A percentile compares a stretch with the other conserved stretches of the same genome.
Evolutionary conservation across 2,797 vertebrate genomes (phyloP).

Genomic region (Odontamblyopus lacepedii): DNA sequence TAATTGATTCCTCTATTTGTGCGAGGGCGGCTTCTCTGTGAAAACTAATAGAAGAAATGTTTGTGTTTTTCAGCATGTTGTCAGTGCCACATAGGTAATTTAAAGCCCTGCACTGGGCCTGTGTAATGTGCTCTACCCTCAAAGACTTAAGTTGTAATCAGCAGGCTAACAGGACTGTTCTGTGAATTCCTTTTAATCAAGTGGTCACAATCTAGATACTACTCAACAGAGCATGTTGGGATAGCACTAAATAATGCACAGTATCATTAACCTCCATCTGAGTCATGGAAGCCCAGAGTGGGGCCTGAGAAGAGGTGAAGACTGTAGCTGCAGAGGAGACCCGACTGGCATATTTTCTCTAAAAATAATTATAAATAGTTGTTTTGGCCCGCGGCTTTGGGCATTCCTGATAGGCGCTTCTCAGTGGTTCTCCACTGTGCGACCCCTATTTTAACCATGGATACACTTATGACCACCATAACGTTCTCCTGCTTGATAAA

Average conservation of each 20-base stretch:
- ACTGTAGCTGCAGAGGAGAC: too few relatives aligned
- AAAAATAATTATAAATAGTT: too few relatives aligned
- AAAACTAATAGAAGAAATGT: constrained; percentile 20
- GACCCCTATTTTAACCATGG: too few relatives aligned
- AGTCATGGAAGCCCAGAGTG: too few relatives aligned
- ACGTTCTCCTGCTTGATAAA: too few relatives aligned
- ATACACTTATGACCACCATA: too few relatives aligned
- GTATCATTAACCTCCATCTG: not conserved
- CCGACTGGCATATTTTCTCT: too few relatives aligned
- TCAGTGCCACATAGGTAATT: constrained; percentile 11
- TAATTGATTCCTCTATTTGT: constrained; percentile 38
- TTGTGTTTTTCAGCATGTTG: constrained; percentile 6
- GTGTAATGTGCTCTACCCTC: constrained; percentile 3
- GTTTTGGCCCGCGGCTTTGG: too few relatives aligned
- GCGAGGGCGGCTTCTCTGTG: constrained; percentile 9
- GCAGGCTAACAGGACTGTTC: not conserved
- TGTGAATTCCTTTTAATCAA: not conserved
- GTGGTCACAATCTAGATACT: not conserved
- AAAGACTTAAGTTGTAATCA: not conserved
- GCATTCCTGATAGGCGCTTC: too few relatives aligned
- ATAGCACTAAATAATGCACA: not conserved
- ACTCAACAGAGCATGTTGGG: not conserved
- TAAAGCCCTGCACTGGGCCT: not conserved
- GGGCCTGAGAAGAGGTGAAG: too few relatives aligned
- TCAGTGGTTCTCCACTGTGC: too few relatives aligned